Evolutionary conservation across 1,140 invertebrate species (phyloP).

Genomic region (Acromyrmex heyeri): DNA sequence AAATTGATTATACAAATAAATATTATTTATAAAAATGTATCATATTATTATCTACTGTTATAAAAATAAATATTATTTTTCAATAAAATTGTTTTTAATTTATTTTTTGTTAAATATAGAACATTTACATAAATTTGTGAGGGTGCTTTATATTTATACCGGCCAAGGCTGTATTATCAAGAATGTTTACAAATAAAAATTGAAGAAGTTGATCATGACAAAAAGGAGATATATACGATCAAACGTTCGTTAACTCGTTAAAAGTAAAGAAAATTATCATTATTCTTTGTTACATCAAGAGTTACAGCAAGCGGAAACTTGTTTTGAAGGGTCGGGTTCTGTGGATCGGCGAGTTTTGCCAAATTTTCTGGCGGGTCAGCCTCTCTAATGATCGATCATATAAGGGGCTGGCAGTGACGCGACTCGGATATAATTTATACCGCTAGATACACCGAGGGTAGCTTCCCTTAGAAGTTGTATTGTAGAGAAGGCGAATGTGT

Average conservation of each 20-base stretch:
- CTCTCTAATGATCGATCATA: slow-evolving; percentile 87
- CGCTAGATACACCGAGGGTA: slow-evolving; percentile 83
- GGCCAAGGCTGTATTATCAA: neutral
- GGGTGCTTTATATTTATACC: no score
- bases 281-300: slow-evolving; percentile 33
- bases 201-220: neutral
- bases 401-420: slow-evolving; percentile 85
- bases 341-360: slow-evolving; percentile 76
- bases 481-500: slow-evolving; percentile 32
- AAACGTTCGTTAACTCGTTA: neutral
- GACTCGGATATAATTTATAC: slow-evolving; percentile 86
- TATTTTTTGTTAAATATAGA: no score
- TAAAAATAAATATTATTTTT: no score
- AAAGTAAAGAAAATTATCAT: slow-evolving; percentile 35
- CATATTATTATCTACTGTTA: no score
- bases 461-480: slow-evolving; percentile 80
- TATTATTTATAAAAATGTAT: no score
- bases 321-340: slow-evolving; percentile 37
- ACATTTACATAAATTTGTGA: no score
- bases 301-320: slow-evolving; percentile 14
- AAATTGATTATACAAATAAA: no score
- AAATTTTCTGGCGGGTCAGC: slow-evolving; percentile 85
- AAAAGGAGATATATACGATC: neutral
- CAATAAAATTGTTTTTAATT: no score
- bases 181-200: neutral